These are phyloP conservation scores for Hirundichthys speculiger DNA, from an alignment of 2,113 vertebrate species.

Conservation along the genomic window DNA sequence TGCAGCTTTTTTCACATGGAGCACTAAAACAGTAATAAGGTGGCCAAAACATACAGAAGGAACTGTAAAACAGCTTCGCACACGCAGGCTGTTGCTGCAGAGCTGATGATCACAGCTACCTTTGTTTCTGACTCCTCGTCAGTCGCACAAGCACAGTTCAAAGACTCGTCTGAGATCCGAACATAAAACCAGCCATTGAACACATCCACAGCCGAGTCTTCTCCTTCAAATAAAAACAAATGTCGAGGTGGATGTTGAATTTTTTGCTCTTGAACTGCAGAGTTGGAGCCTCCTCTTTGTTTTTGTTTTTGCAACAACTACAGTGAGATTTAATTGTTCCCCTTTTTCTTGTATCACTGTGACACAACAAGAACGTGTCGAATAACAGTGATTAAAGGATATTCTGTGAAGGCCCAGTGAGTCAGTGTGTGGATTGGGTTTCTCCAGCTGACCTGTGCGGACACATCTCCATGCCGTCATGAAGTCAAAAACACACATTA, in stretches of 20 bases:
- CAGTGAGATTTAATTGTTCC: constrained; percentile 39
- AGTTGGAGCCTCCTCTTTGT: constrained; percentile 6
- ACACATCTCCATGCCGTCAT: constrained; percentile 51
- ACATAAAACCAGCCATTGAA: no score
- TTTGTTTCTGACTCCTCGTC: no score
- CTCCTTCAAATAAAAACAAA: no score
- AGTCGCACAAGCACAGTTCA: no score
- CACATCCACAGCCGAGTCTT: no score
- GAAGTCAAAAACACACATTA: constrained; percentile 55
- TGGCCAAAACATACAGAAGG: no score
- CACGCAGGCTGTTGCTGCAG: no score
- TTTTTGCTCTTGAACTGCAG: background rate
- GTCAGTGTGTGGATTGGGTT: constrained; percentile 31
- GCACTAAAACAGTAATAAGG: no score
- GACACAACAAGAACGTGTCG: constrained; percentile 61
- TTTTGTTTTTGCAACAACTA: constrained; percentile 46
- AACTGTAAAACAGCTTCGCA: no score
- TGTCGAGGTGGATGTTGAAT: background rate
- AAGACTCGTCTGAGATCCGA: no score
- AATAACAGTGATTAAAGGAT: constrained; percentile 76
- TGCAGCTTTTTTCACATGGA: no score
- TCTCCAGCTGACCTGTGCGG: constrained; percentile 33
- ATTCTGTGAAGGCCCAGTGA: constrained; percentile 23
- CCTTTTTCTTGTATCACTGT: constrained; percentile 52
- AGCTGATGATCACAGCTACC: no score